Conservation (phyloP, 2,797 vertebrate species). For the Psittacula derbiana region DNA sequence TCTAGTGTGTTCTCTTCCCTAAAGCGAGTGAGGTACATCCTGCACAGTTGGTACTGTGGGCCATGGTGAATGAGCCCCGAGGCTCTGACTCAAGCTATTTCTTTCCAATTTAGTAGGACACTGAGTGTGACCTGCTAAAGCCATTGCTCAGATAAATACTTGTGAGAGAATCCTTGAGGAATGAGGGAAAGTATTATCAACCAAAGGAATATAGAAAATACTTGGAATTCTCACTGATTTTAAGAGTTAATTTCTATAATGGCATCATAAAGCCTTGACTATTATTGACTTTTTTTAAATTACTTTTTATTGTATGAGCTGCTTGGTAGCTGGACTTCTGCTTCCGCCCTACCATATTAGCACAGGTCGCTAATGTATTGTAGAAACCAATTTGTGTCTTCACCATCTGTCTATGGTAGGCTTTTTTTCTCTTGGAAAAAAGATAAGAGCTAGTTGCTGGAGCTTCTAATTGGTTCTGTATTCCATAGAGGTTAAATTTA, state of each 20-base stretch:
- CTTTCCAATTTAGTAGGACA: not conserved
- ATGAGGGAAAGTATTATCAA: not conserved
- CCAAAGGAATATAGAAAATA: not conserved
- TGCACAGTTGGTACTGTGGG: not conserved
- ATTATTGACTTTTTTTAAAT: conserved; percentile 27
- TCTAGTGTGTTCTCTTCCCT: not conserved
- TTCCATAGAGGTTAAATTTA: not conserved
- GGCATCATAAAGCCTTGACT: not conserved
- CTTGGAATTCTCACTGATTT: conserved; percentile 19
- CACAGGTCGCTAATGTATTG: conserved; percentile 6
- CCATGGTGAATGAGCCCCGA: rapidly evolving
- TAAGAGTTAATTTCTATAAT: conserved; percentile 29
- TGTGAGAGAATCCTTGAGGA: not conserved
- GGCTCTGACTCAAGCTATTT: not conserved
- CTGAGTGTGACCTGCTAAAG: not conserved
- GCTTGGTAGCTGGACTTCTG: conserved; percentile 16
- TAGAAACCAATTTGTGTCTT: conserved; percentile 36
- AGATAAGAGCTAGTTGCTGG: not conserved
- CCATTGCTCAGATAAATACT: not conserved
- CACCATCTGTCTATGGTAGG: not conserved
- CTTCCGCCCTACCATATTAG: not conserved
- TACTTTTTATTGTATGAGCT: not conserved
- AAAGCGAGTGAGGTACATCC: not conserved
- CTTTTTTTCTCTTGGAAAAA: not conserved
- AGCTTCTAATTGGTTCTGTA: not conserved